Evolutionary conservation across 2,797 vertebrate species (phyloP).

Genomic region (Oryzias dopingdopingensis): DNA sequence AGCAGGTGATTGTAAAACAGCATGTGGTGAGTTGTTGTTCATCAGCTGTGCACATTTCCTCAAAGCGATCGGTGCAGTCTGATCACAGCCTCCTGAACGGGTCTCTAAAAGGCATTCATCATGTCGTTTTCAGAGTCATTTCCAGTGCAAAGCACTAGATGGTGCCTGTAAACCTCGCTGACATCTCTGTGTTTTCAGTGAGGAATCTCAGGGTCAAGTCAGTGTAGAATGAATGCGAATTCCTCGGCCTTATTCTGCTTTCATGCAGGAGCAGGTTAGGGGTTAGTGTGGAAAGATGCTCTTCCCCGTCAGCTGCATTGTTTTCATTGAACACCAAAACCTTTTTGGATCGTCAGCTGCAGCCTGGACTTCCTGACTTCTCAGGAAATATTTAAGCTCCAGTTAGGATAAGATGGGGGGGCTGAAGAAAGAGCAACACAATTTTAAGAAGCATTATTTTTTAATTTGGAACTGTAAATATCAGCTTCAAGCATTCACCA

Average conservation of each 20-base stretch:
- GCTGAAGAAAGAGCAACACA: too few species aligned
- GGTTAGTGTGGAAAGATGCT: conserved; percentile 31
- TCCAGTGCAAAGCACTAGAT: conserved; percentile 90
- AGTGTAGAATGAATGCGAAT: conserved; percentile 43
- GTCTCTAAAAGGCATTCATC: too few species aligned
- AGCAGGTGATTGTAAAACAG: too few species aligned
- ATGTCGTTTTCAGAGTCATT: conserved; percentile 71
- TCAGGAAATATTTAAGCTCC: conserved; percentile 34
- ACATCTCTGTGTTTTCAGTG: conserved; percentile 26
- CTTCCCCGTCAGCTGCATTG: conserved; percentile 53
- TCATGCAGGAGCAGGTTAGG: conserved; percentile 67
- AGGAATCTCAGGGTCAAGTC: conserved; percentile 11
- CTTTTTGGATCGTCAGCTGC: conserved; percentile 26
- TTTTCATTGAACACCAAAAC: conserved; percentile 61
- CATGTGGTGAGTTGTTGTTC: too few species aligned
- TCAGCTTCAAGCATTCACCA: too few species aligned
- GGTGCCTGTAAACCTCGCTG: conserved; percentile 89
- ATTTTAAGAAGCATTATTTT: too few species aligned
- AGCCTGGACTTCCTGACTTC: conserved; percentile 30
- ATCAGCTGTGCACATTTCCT: too few species aligned
- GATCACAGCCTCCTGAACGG: too few species aligned
- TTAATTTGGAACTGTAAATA: too few species aligned
- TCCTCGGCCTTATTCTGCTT: conserved; percentile 55
- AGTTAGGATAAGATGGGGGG: too few species aligned
- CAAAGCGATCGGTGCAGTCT: too few species aligned